Base-by-base conservation (phyloP, 2,113 vertebrate species). In the Notechis scutatus region DNA sequence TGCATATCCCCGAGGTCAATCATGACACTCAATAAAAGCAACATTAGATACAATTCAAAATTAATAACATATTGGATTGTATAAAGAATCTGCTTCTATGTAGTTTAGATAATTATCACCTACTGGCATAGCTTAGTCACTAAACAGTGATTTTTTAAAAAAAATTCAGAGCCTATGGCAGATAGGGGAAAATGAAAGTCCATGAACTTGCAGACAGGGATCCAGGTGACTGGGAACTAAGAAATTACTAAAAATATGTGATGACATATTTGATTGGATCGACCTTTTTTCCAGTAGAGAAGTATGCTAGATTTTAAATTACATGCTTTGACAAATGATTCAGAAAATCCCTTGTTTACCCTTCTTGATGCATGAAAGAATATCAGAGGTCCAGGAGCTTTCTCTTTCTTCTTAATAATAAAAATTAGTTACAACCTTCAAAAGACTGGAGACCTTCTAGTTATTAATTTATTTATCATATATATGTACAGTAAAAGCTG, bases 361-460 rank as follows among this genome's bases (percentile, higher is more conserved):
- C 61, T 69, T 89, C n/a, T 86, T 93, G 87, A 91, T 91, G 86
- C 90, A 81, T 93, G 85, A 91, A 93, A 81, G 59, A 93, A n/a
- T 7, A 29, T 59, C 50, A 91, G 88, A 47, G 7, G 52, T 93
- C 85, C 92, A 88, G 57, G 74, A 90, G 85, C 59, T 81, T 88
- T 26, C 29, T 91, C 23, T 91, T 42, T 91, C 93, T 69, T 93
- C 90, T 81, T 61, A 93, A 85, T 54, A 91, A 91, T 87, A 93
- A 91, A 50, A 89, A n/a, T 74, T 59, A 90, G 45, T 14, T 89
- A 87, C 9, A 74, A 1, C 55, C 95, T 91, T 69, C 92, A 0
- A 23, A 61, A 91, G 85, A 42, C 29, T 39, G 55, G 86, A 93
- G 42, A 59, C 29, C 69, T 61, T 86, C 45, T 21, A 88, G 39